Evolutionary conservation across 2,888 invertebrate genomes (phyloP).

Genomic region (Rhorus exstirpatorius): DNA sequence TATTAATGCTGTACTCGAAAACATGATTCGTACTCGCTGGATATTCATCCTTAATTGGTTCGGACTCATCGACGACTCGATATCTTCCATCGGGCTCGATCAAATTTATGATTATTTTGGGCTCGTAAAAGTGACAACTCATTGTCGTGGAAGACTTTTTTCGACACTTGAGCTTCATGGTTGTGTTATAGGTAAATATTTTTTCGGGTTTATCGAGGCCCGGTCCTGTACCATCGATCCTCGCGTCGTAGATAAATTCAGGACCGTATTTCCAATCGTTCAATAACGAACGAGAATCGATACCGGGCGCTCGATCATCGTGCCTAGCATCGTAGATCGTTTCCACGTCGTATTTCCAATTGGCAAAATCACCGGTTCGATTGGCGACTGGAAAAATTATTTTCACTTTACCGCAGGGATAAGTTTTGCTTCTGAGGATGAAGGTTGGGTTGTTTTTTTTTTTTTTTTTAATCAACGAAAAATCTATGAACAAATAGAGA

Average conservation of each 20-base stretch:
- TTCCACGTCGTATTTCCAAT: no score
- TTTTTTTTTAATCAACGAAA: no score
- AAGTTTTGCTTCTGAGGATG: no score
- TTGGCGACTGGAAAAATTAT: no score
- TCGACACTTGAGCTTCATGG: conserved; percentile 52
- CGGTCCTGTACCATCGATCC: conserved; percentile 26
- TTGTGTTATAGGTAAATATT: neutral
- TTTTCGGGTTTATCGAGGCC: neutral
- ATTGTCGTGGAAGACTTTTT: conserved; percentile 24
- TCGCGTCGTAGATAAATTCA: conserved; percentile 58
- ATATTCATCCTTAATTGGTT: neutral
- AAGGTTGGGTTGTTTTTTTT: no score
- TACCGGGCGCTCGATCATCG: no score
- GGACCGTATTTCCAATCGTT: conserved; percentile 53
- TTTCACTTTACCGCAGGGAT: no score
- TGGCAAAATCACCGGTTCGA: no score
- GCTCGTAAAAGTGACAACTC: conserved; percentile 37
- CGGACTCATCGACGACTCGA: conserved; percentile 7
- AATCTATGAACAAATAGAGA: no score
- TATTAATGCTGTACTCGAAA: neutral
- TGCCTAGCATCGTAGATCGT: no score
- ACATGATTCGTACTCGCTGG: conserved; percentile 31
- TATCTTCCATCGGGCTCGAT: neutral
- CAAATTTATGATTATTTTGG: conserved; percentile 11
- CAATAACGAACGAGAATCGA: no score